Evolutionary conservation across 2,888 invertebrate genomes (phyloP), one percentile per base, ranked within the genome.

Genomic region (Neelides folsomi): DNA sequence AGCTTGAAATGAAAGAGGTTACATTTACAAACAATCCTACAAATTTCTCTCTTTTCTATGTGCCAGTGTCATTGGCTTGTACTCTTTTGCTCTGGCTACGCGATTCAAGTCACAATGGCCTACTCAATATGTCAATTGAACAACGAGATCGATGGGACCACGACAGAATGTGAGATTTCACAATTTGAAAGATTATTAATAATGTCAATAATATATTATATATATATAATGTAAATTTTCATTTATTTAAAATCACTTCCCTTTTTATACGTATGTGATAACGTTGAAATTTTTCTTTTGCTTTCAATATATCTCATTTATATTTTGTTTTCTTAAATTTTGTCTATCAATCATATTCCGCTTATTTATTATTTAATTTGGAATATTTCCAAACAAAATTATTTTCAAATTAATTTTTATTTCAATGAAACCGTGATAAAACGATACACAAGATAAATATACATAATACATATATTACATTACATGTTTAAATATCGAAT

Each of bases 41-140:
- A 39, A 18, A 35, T 37, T 39, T 47, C 18, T 10, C 18, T 53
- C 13, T 39, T 37, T 48, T 53, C 55, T 65, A 65, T 66, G 56
- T 60, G 70, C 62, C 66, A 83, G 86, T 85, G 67, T 79, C 88
- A 1, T 70, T 89, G 51, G 71, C 84, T 59, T 78, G 82, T n/a
- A 80, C 82, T 12, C 73, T 83, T 45, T 71, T 80, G 12, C 80
- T 90, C 59, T 86, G 82, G 77, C 74, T 83, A 27, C 71, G 81
- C 57, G 84, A 89, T 68, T 75, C 77, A n/a, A 76, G 76, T 44
- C 77, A 71, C 47, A 76, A 77, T 62, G 84, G 84, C 55, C 75
- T 79, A 60, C 73, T 87, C 2, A 86, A 86, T 67, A 78, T 86
- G 80, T 77, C 82, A 36, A 81, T 80, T 36, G 71, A 70, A 49